Percentiles rank a stretch among this genome's conserved stretches.
Conservation (phyloP, 2,888 invertebrate genomes). For the Chironomus riparius region DNA sequence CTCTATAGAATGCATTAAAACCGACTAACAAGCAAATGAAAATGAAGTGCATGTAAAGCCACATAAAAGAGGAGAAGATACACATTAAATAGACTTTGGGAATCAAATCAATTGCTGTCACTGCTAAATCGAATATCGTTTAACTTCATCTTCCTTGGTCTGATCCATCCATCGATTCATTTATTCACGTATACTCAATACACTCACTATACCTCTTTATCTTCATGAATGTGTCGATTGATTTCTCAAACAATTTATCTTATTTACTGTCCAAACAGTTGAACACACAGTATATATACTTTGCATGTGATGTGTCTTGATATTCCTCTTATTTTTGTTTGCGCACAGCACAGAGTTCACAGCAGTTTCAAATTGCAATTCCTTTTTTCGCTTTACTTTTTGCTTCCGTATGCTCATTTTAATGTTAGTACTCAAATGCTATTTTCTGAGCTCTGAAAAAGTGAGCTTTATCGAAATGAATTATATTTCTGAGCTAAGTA, state of each 20-base stretch:
- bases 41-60: not conserved
- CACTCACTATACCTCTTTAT: not conserved
- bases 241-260: conserved; percentile 24
- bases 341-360: not conserved
- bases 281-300: not conserved
- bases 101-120: not conserved
- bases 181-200: not conserved
- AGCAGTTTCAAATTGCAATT: not conserved
- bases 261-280: conserved; percentile 24
- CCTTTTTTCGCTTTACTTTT: not conserved
- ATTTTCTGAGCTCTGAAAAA: too few species aligned
- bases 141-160: not conserved
- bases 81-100: not conserved
- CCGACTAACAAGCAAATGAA: not conserved
- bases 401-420: not conserved
- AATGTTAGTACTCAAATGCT: not conserved
- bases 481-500: not conserved
- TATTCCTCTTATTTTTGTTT: not conserved
- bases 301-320: not conserved
- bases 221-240: conserved; percentile 25
- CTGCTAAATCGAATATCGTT: not conserved
- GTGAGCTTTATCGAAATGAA: too few species aligned
- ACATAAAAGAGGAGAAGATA: not conserved
- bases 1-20: not conserved
- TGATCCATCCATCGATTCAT: not conserved